Evolutionary conservation across 2,888 invertebrate species (phyloP), one percentile per base, ranked within the genome.

Genomic region (Pterobdella sp.): DNA sequence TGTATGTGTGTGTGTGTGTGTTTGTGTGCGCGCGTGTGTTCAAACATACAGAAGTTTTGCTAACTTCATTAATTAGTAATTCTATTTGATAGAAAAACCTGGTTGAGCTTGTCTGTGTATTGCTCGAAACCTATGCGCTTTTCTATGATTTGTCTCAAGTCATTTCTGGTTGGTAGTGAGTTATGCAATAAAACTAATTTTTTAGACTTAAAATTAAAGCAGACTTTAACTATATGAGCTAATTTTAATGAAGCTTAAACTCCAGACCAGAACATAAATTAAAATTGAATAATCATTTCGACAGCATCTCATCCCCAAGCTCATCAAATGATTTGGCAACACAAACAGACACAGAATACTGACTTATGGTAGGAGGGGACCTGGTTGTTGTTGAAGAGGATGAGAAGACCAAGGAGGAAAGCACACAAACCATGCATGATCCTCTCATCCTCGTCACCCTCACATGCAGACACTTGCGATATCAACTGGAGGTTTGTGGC

Each of bases 361-460:
- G 49, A 78, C 78, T 75, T 76, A 29, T 74, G 72, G 49, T 72
- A 73, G 52, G 71, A 74, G 29, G 81, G 80, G 65, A 81, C 81
- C 73, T 82, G 80, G 71, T 83, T 82, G 77, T 80, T 80, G 78
- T 83, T 83, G 77, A 77, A 81, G 37, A 81, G 78, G 66, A 96
- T 88, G 83, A 94, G 94, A 72, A 96, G 87, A 0, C 94, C 96
- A 81, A 98, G 89, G 1, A 96, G 87, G 82, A 96, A 92, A 0
- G 97, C 94, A 81, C 92, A 91, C 77, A 94, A 86, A 1, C 93
- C 93, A 81, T 92, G 91, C 56, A 95, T 87, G 34, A 96, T 85
- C 80, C 89, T 89, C 82, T 95, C 96, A 82, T 91, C 90, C 78
- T 94, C 91, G 82, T 96, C 96, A 75, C 92, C 91, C 79, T 94